Percentiles rank a stretch among this genome's conserved stretches.
Evolutionary conservation across 2,797 vertebrate genomes (phyloP).

Genomic region (Xyrichtys novacula): DNA sequence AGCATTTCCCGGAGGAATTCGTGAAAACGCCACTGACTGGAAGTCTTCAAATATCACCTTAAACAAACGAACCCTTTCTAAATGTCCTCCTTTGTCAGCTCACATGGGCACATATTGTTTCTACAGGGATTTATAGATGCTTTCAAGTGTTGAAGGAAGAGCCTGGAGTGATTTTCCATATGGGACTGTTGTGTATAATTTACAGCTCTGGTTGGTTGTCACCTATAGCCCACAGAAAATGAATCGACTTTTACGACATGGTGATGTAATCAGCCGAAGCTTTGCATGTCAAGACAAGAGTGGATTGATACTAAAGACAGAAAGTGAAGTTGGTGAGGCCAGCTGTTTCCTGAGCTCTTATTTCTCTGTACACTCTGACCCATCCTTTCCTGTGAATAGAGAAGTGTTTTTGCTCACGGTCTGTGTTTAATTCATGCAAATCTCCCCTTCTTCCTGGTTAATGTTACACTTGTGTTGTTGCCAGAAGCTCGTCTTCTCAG

Average conservation of each 20-base stretch:
- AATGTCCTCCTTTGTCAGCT: neutral
- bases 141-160: neutral
- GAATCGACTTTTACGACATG: neutral
- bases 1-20: slow-evolving; percentile 49
- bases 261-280: neutral
- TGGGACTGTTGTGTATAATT: slow-evolving; percentile 22
- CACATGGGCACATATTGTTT: neutral
- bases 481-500: neutral
- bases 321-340: neutral
- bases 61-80: slow-evolving; percentile 9
- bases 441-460: neutral
- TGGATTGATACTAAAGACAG: neutral
- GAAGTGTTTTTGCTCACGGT: slow-evolving; percentile 13
- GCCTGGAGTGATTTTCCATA: too few species aligned
- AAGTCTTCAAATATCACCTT: slow-evolving; percentile 47
- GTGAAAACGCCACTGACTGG: slow-evolving; percentile 36
- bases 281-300: neutral
- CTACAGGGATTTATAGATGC: neutral
- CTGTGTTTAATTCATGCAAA: neutral
- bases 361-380: neutral
- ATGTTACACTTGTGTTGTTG: neutral
- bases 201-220: neutral
- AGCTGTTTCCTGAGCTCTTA: slow-evolving; percentile 38
- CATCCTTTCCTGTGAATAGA: slow-evolving; percentile 22
- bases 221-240: neutral